Percentiles rank a stretch among this genome's conserved stretches.
These are phyloP conservation scores for Megalops atlanticus DNA, from an alignment of 2,113 vertebrate species.

Conservation along the genomic window DNA sequence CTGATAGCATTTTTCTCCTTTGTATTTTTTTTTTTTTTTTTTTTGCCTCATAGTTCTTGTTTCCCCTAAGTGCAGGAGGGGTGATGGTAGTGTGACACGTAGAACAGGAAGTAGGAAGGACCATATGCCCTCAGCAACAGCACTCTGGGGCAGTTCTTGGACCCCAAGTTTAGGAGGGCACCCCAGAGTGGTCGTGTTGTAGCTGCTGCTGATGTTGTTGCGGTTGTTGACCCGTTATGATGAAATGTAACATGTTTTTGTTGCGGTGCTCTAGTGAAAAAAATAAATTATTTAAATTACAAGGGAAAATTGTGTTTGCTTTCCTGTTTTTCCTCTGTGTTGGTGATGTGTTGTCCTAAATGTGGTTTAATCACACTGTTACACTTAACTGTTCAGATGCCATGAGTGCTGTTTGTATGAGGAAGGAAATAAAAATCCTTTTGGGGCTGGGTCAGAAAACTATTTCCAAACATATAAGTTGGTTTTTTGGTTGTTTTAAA, in stretches of 20 bases:
- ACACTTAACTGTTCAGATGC: too few species aligned
- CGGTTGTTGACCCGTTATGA: slow-evolving; percentile 8
- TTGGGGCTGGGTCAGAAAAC: too few species aligned
- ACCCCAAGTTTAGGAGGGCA: neutral
- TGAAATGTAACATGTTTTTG: slow-evolving; percentile 2
- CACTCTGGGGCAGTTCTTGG: too few species aligned
- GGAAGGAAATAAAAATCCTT: too few species aligned
- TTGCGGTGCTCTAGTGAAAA: slow-evolving; percentile 8
- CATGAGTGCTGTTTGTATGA: too few species aligned
- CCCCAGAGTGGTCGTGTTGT: neutral
- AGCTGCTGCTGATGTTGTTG: neutral
- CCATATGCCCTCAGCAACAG: too few species aligned
- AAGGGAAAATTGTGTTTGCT: neutral
- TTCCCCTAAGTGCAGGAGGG: slow-evolving; percentile 3
- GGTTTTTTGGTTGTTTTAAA: too few species aligned
- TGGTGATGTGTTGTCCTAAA: neutral
- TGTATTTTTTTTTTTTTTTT: neutral
- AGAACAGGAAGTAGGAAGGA: too few species aligned
- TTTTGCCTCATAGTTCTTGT: neutral
- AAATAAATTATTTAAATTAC: slow-evolving; percentile 5
- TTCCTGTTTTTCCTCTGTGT: neutral
- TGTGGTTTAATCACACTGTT: too few species aligned
- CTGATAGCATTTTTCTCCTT: neutral
- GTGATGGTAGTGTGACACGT: neutral
- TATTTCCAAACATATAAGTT: too few species aligned